Percentiles rank a stretch among this genome's conserved stretches.
Evolutionary conservation across 2,113 vertebrate genomes (phyloP).

Genomic region (Raja brachyura): DNA sequence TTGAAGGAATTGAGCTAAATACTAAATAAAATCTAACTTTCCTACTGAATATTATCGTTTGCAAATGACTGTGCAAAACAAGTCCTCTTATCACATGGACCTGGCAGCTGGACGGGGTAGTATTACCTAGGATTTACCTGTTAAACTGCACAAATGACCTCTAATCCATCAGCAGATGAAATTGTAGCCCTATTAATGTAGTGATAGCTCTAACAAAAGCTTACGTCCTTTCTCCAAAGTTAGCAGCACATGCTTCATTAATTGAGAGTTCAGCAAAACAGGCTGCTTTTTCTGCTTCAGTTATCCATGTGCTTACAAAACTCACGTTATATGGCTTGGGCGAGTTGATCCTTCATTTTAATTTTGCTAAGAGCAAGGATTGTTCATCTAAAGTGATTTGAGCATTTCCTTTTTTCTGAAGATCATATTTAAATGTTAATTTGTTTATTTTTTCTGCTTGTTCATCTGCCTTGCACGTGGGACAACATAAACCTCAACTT

Average conservation of each 20-base stretch:
- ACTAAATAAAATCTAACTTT: neutral
- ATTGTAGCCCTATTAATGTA: slow-evolving; percentile 52
- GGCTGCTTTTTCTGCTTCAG: slow-evolving; percentile 45
- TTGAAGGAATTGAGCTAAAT: neutral
- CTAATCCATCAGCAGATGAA: slow-evolving; percentile 40
- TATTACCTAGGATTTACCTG: slow-evolving; percentile 23
- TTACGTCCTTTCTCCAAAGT: slow-evolving; percentile 39
- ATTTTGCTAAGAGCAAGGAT: slow-evolving; percentile 69
- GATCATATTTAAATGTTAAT: neutral
- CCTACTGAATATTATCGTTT: too few relatives aligned
- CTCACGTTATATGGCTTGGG: slow-evolving; percentile 53
- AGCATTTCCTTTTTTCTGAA: neutral
- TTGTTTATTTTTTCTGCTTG: neutral
- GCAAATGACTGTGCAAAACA: slow-evolving; percentile 22
- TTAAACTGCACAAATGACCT: neutral
- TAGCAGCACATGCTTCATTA: slow-evolving; percentile 41
- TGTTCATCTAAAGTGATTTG: neutral
- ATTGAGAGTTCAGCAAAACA: slow-evolving; percentile 57
- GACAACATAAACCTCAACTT: neutral
- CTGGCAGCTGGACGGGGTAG: neutral
- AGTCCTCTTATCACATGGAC: neutral
- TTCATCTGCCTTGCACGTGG: neutral
- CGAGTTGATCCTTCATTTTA: slow-evolving; percentile 56
- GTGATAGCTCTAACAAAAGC: neutral
- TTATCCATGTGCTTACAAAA: slow-evolving; percentile 54